Evolutionary conservation across 1,140 invertebrate genomes (phyloP).

Genomic region (Drosophila equinoxialis): DNA sequence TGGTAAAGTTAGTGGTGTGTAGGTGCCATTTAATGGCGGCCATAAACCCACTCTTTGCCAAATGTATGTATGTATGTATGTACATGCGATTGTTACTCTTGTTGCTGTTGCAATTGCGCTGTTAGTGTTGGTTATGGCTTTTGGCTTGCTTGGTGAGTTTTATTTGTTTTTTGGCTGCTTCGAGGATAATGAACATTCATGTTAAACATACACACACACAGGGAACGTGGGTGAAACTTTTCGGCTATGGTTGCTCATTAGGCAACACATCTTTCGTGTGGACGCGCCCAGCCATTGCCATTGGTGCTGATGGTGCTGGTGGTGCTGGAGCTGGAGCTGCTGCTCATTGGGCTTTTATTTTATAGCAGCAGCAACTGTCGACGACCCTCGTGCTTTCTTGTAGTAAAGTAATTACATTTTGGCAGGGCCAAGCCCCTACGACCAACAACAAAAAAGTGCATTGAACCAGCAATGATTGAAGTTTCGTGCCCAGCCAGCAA

Average conservation of each 20-base stretch:
- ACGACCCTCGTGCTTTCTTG: not conserved
- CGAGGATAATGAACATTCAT: slow-evolving; percentile 78
- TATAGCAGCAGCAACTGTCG: slow-evolving; percentile 5
- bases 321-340: slow-evolving; percentile 13
- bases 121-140: slow-evolving; percentile 32
- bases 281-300: slow-evolving; percentile 55
- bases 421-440: slow-evolving; percentile 58
- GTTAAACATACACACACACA: slow-evolving; percentile 41
- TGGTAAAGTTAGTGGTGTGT: slow-evolving; percentile 48
- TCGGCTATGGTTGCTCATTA: slow-evolving; percentile 52
- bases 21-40: slow-evolving; percentile 72
- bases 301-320: slow-evolving; percentile 4
- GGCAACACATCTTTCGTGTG: slow-evolving; percentile 57
- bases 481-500: slow-evolving; percentile 28
- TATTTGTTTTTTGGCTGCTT: slow-evolving; percentile 7
- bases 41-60: slow-evolving; percentile 63
- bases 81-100: slow-evolving; percentile 51
- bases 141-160: slow-evolving; percentile 36
- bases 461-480: slow-evolving; percentile 51
- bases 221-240: slow-evolving; percentile 61
- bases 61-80: slow-evolving; percentile 28
- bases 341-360: slow-evolving; percentile 28
- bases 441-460: slow-evolving; percentile 45
- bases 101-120: slow-evolving; percentile 36
- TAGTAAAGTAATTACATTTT: slow-evolving; percentile 66